Base-by-base conservation (phyloP, 2,888 invertebrate species). In the Volucella inanis region DNA sequence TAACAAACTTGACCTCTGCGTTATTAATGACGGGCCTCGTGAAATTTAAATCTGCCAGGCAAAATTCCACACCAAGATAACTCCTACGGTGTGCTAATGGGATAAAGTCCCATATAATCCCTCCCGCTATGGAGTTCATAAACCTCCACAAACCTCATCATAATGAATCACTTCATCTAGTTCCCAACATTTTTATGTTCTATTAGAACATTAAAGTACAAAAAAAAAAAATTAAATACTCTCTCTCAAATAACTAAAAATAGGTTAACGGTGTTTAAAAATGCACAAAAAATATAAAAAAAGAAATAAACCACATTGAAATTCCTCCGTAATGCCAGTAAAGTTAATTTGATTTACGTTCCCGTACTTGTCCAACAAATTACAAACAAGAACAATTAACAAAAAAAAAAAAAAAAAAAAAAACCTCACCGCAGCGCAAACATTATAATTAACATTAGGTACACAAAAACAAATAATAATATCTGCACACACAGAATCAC, bases 391-490 rank as follows among this genome's bases (percentile, higher is more conserved):
- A 43, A 4, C 11, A 39, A 47, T 38, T 70, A 55, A 47, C n/a
- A 57, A 47, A 70, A 70, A 45, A 47, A 47, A 49, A n/a, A 43
- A 54, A 68, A 43, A 49, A 49, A 18, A 4, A 57, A 57, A 31
- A 38, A 22, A 54, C 31, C 31, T 6, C 31, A 41, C 38, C 41
- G 39, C n/a, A 47, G 22, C 54, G 47, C 15, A 64, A 55, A 75
- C 65, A 64, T 55, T 47, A 59, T 67, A 75, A 67, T 75, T 75
- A 67, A 67, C 65, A 67, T 75, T 75, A 41, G 31, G 57, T 1
- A 6, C 31, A 31, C 6, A 31, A 31, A 31, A 31, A 4, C 31
- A 12, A 39, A 15, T 12, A 55, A 50, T 55, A 45, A 50, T 31
- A 59, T 14, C 43, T 47, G 11, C 43, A 47, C 65, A 12, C 41